A percentile compares a stretch with the other conserved stretches of the same genome.
Evolutionary conservation across 1,140 invertebrate species (phyloP).

Genomic region (Latrodectus geometricus): DNA sequence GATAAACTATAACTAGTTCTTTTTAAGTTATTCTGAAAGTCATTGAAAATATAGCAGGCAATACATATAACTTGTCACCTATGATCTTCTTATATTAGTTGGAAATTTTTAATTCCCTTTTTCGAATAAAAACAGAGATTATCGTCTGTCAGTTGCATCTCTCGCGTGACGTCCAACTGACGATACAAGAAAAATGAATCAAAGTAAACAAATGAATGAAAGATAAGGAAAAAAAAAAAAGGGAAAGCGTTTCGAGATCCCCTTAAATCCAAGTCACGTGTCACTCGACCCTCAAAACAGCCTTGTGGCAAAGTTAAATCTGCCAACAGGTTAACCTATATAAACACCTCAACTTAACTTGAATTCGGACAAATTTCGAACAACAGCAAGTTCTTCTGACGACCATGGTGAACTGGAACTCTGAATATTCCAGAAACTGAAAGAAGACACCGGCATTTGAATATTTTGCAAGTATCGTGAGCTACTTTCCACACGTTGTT

Average conservation of each 20-base stretch:
- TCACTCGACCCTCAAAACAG: conserved; percentile 34
- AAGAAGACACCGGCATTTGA: no score
- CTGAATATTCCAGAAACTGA: neutral
- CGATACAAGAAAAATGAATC: neutral
- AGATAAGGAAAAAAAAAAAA: neutral
- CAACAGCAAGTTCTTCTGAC: neutral
- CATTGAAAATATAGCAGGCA: no score
- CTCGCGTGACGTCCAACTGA: conserved; percentile 1
- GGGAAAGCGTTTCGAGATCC: conserved; percentile 28
- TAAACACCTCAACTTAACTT: conserved; percentile 44
- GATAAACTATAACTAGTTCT: no score
- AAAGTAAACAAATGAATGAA: neutral
- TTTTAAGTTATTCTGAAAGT: no score
- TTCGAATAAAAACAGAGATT: conserved; percentile 7
- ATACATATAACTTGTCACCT: neutral
- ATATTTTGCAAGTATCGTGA: no score
- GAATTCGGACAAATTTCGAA: conserved; percentile 8
- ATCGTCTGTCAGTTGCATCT: conserved; percentile 6
- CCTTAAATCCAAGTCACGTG: conserved; percentile 51
- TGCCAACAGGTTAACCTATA: conserved; percentile 57
- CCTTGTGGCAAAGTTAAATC: conserved; percentile 52
- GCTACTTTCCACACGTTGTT: no score
- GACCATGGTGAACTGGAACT: neutral
- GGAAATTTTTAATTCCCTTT: conserved; percentile 16
- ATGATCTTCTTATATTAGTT: conserved; percentile 14